These are phyloP conservation scores for Leptocoma aspasia DNA, from an alignment of 2,113 vertebrate species.

Conservation along the genomic window DNA sequence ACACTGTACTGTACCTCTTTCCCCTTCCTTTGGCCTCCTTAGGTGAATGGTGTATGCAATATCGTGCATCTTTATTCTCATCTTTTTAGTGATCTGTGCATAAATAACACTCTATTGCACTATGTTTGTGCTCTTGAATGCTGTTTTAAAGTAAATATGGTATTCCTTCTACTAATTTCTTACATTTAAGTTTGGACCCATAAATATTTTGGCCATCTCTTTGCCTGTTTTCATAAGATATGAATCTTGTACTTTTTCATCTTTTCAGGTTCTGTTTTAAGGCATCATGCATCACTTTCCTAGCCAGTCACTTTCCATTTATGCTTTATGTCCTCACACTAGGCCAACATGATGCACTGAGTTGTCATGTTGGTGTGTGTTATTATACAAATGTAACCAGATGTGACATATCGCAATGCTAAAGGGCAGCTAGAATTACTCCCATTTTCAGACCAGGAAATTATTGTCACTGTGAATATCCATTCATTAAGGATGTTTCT, in stretches of 20 bases:
- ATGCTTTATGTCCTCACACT: not conserved
- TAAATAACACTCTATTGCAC: not conserved
- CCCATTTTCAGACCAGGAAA: slow-evolving; percentile 28
- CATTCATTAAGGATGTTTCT: not conserved
- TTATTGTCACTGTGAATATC: slow-evolving; percentile 26
- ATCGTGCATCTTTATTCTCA: not conserved
- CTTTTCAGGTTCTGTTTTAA: not conserved
- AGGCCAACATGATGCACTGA: not conserved
- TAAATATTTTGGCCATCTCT: not conserved
- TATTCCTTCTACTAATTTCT: not conserved
- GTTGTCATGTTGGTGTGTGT: not conserved
- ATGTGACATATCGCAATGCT: not conserved
- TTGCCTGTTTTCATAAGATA: not conserved
- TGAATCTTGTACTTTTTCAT: not conserved
- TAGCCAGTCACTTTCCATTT: not conserved
- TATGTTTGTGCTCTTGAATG: not conserved
- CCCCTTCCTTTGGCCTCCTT: not conserved
- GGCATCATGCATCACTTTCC: not conserved
- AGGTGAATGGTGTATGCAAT: accelerated
- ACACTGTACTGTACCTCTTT: not conserved
- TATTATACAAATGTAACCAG: not conserved
- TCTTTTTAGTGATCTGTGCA: not conserved
- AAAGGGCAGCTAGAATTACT: slow-evolving; percentile 24
- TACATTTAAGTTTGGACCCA: not conserved
- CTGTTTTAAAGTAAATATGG: not conserved